These are phyloP conservation scores for Tetramorium bicarinatum DNA, from an alignment of 2,888 invertebrate genomes.

Conservation along the genomic window DNA sequence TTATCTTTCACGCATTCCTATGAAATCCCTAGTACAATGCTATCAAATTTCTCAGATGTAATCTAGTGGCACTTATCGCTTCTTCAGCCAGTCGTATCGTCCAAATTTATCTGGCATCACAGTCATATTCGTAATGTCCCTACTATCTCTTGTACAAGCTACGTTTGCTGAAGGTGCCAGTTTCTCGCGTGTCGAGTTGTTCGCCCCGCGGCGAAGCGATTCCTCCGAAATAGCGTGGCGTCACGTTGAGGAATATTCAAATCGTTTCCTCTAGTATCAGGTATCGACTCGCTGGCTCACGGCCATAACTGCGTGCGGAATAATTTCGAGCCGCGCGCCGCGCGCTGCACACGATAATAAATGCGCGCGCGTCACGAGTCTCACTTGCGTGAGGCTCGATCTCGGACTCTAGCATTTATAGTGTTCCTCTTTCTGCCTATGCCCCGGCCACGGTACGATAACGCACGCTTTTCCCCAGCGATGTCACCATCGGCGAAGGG, in stretches of 20 bases:
- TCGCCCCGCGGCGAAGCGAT: neutral
- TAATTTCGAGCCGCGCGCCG: slow-evolving; percentile 33
- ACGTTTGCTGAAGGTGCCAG: neutral
- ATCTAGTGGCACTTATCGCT: slow-evolving; percentile 19
- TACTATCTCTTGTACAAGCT: neutral
- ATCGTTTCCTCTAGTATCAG: slow-evolving; percentile 54
- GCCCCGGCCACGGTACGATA: slow-evolving; percentile 67
- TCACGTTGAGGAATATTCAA: slow-evolving; percentile 25
- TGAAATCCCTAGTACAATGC: neutral
- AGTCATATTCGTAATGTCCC: slow-evolving; percentile 1
- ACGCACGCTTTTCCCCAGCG: slow-evolving; percentile 77
- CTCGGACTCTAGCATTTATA: slow-evolving; percentile 70
- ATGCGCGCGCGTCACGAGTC: slow-evolving; percentile 72
- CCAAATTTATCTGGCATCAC: slow-evolving; percentile 28
- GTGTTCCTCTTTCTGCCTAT: slow-evolving; percentile 62
- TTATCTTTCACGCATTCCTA: neutral
- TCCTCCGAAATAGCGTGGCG: slow-evolving; percentile 35
- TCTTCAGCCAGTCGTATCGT: slow-evolving; percentile 4
- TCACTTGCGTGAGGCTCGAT: slow-evolving; percentile 70
- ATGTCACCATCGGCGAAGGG: slow-evolving; percentile 74
- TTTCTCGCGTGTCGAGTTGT: slow-evolving; percentile 16
- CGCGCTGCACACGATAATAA: slow-evolving; percentile 68
- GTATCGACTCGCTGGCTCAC: slow-evolving; percentile 38
- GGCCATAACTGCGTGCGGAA: slow-evolving; percentile 47
- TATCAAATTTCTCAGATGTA: slow-evolving; percentile 20